phyloP scores from a whole-genome alignment of 2,888 invertebrate species.

The Tanytarsus gracilentus region DNA sequence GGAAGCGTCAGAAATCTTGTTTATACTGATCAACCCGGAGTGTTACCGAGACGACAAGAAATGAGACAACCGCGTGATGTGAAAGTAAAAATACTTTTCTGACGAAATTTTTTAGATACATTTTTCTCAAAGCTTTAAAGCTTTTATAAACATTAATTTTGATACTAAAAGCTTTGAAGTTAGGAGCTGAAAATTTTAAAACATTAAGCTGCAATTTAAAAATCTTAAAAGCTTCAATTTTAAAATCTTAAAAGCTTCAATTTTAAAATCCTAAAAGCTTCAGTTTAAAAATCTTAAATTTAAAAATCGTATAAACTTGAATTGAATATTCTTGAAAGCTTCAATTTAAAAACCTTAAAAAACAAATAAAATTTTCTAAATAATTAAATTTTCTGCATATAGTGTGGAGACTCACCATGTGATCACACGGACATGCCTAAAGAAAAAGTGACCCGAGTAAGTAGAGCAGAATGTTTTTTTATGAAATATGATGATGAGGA shows the following conservation, averaged over 20 bases:
- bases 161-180: not conserved
- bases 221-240: too few species aligned
- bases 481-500: too few species aligned
- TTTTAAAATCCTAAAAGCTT: too few species aligned
- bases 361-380: too few species aligned
- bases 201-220: not conserved
- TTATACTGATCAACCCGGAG: slow-evolving; percentile 74
- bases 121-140: not conserved
- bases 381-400: slow-evolving; percentile 30
- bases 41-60: slow-evolving; percentile 71
- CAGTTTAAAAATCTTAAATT: too few species aligned
- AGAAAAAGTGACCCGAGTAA: slow-evolving; percentile 42
- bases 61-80: slow-evolving; percentile 71
- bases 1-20: slow-evolving; percentile 88
- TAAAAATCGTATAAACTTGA: too few species aligned
- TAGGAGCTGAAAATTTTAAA: not conserved
- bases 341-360: not conserved
- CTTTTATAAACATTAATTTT: not conserved
- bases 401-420: slow-evolving; percentile 43
- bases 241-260: too few species aligned
- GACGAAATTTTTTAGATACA: too few species aligned
- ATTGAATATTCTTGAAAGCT: too few species aligned
- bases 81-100: slow-evolving; percentile 53
- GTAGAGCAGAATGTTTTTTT: too few species aligned
- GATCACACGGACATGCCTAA: slow-evolving; percentile 42